phyloP scores from a whole-genome alignment of 2,888 invertebrate genomes.

The Willowsia nigromaculata region DNA sequence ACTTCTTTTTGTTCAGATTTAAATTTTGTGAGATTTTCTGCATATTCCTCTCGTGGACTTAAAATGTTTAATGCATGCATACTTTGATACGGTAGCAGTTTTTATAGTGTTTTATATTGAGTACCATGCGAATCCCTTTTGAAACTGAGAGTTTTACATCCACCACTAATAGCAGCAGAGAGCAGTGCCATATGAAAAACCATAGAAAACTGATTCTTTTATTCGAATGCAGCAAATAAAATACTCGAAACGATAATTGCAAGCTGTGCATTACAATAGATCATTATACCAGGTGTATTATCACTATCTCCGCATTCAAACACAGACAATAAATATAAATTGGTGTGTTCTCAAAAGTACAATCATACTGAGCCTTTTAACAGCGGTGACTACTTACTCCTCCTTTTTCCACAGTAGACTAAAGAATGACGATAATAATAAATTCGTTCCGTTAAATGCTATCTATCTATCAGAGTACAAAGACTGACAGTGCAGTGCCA shows the following conservation, averaged over 20 bases:
- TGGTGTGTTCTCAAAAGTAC: background rate
- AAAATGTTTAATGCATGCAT: background rate
- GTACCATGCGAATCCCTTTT: background rate
- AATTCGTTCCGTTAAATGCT: conserved; percentile 15
- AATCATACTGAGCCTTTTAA: conserved; percentile 14
- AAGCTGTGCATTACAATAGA: background rate
- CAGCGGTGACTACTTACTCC: background rate
- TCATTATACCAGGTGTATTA: background rate
- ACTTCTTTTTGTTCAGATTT: background rate
- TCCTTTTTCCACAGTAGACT: background rate
- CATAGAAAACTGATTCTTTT: background rate
- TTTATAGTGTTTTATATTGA: background rate
- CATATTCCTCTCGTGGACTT: background rate
- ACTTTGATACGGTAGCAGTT: background rate
- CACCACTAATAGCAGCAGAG: background rate
- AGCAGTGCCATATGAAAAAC: background rate
- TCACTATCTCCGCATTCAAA: background rate
- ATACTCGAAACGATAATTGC: background rate
- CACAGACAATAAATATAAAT: background rate
- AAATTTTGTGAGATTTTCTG: background rate
- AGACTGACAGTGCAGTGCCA: background rate
- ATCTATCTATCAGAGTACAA: background rate
- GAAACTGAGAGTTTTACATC: background rate
- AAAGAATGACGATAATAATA: conserved; percentile 9
- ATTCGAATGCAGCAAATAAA: background rate